Evolutionary conservation across 2,113 vertebrate species (phyloP).

Genomic region (Tichodroma muraria): DNA sequence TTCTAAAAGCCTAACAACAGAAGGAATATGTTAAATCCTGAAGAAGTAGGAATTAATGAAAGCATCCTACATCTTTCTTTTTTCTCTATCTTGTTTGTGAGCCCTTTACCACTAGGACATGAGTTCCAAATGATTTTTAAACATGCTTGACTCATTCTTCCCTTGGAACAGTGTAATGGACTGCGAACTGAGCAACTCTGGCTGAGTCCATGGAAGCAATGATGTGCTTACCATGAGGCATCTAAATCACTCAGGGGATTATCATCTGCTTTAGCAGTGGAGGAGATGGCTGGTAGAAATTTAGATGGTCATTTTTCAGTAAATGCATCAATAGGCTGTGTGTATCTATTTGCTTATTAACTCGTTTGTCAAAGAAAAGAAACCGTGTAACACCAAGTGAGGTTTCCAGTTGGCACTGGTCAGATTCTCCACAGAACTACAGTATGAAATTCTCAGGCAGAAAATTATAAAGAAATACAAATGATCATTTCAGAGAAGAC

Average conservation of each 20-base stretch:
- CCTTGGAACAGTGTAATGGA: not conserved
- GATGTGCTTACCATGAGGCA: not conserved
- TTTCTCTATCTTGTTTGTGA: not conserved
- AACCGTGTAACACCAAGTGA: not conserved
- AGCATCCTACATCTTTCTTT: not conserved
- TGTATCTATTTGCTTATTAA: not conserved
- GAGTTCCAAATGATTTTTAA: not conserved
- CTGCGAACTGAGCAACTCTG: not conserved
- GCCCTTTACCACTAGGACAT: not conserved
- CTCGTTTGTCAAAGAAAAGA: not conserved
- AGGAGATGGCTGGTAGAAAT: not conserved
- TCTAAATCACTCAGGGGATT: not conserved
- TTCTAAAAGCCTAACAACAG: not conserved
- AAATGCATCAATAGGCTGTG: not conserved
- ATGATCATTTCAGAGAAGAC: not conserved
- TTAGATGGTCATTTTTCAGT: not conserved
- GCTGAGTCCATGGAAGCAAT: not conserved
- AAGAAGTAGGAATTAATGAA: conserved; percentile 1
- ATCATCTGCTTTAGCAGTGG: not conserved
- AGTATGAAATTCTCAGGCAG: not conserved
- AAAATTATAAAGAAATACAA: not conserved
- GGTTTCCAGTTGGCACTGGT: not conserved
- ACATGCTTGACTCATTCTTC: not conserved
- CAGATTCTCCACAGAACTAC: not conserved
- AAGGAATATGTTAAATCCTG: not conserved